These are phyloP conservation scores for Tadarida brasiliensis DNA, from an alignment of 2,797 vertebrate genomes.

Conservation along the genomic window DNA sequence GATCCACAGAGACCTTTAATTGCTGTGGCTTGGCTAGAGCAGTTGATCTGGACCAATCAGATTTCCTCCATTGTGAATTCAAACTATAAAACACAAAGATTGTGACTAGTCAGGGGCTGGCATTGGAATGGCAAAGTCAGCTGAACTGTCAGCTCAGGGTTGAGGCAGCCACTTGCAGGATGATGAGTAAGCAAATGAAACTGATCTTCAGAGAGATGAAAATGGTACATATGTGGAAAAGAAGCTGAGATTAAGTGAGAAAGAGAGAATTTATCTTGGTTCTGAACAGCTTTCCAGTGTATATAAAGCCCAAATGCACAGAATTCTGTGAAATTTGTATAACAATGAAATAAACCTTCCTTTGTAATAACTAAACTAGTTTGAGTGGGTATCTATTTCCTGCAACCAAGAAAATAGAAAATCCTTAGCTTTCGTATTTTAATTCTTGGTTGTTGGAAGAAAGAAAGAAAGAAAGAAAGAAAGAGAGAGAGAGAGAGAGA, in stretches of 20 bases:
- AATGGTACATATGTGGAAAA: not conserved
- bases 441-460: not conserved
- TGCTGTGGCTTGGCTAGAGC: not conserved
- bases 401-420: not conserved
- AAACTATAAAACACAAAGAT: constrained; percentile 21
- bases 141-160: not conserved
- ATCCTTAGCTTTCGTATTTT: not conserved
- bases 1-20: not conserved
- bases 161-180: not conserved
- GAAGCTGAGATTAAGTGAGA: not conserved
- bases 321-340: not conserved
- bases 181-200: not conserved
- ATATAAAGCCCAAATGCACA: not conserved
- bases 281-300: not conserved
- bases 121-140: not conserved
- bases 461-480: not conserved
- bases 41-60: not conserved
- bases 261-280: not conserved
- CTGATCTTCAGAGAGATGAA: constrained; percentile 32
- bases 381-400: constrained; percentile 1
- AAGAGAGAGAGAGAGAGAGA: not conserved
- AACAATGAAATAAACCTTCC: not conserved
- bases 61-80: not conserved
- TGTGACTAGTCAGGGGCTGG: not conserved
- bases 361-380: constrained; percentile 18